Conservation (phyloP, 2,113 vertebrate genomes). For the Odocoileus virginianus region DNA sequence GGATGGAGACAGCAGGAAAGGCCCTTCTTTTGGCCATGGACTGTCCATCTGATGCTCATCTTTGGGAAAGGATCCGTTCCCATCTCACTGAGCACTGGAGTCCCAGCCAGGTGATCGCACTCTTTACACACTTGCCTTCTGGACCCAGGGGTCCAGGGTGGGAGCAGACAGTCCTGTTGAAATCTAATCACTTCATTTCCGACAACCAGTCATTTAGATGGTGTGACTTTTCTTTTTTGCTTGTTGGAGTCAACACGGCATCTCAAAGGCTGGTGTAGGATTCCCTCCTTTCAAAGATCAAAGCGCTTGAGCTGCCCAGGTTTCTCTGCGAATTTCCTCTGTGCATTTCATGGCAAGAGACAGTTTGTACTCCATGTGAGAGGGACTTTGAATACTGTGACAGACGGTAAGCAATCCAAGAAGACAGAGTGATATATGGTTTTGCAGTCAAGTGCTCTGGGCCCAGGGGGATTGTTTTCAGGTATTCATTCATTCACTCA, state of each 20-base stretch:
- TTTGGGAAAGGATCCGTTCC: neutral
- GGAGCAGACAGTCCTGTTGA: neutral
- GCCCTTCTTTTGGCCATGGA: neutral
- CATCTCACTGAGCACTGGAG: neutral
- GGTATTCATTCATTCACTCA: neutral
- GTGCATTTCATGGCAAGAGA: neutral
- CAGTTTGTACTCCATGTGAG: neutral
- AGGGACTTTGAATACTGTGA: neutral
- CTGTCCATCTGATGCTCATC: neutral
- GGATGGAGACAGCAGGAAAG: neutral
- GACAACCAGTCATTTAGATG: neutral
- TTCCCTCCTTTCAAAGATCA: conserved; percentile 58
- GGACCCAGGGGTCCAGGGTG: neutral
- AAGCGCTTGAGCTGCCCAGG: neutral
- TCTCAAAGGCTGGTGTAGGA: conserved; percentile 45
- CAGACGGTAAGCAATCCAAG: conserved; percentile 41
- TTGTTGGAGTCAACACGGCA: neutral
- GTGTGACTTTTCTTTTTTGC: neutral
- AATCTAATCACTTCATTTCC: conserved; percentile 50
- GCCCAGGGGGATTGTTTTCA: neutral
- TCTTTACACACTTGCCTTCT: neutral
- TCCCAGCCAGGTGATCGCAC: accelerated
- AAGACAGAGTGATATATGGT: neutral
- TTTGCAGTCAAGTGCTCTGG: neutral
- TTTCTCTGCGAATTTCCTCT: conserved; percentile 45